Base-by-base conservation (phyloP, 2,797 vertebrate species). In the Holocentrus rufus region DNA sequence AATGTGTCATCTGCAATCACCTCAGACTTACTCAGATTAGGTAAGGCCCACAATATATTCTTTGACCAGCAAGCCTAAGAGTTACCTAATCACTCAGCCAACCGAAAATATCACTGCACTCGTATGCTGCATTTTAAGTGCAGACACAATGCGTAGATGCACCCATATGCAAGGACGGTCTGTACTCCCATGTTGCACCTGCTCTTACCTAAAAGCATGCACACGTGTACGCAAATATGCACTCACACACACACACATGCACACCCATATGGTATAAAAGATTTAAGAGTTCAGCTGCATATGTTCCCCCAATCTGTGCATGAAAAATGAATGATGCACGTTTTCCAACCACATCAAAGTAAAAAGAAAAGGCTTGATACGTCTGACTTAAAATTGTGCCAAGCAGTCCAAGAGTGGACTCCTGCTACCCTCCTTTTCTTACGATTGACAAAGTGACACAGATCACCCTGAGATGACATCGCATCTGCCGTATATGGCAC, bases 1-100 rank as follows among this genome's bases (percentile, higher is more conserved):
- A 86, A 88, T 69, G 67, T 87, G 88, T 88, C 87, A 83, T 82
- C 49, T 80, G 62, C 69, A 80, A 88, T 91, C 83, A 79, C 72
- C 71, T 87, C 78, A 73, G 54, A 76, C 69, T 70, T 65, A 77
- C 52, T 31, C 63, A 77, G 70, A 74, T 39, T 3, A 14, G 64
- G 54, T 30, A 17, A 77, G 44, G 60, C 7, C 58, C 54, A 56
- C 55, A 74, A 82, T 67, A 65, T 57, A 22, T 52, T 64, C 36
- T 66, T 55, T 17, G 69, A 69, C 64, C 30, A 46, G 64, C 36
- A 34, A 62, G 46, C 50, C 31, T 20, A 13, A 49, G 75, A 71
- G 54, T 13, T 44, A 3, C 2, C 39, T 44, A 44, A 44, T 44
- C 39, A 11, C 14, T 44, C 39, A 20, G 47, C 8, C 17, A 72